A percentile compares a stretch with the other conserved stretches of the same genome.
These are phyloP conservation scores for Colletes latitarsis DNA, from an alignment of 1,140 invertebrate species.

Conservation along the genomic window DNA sequence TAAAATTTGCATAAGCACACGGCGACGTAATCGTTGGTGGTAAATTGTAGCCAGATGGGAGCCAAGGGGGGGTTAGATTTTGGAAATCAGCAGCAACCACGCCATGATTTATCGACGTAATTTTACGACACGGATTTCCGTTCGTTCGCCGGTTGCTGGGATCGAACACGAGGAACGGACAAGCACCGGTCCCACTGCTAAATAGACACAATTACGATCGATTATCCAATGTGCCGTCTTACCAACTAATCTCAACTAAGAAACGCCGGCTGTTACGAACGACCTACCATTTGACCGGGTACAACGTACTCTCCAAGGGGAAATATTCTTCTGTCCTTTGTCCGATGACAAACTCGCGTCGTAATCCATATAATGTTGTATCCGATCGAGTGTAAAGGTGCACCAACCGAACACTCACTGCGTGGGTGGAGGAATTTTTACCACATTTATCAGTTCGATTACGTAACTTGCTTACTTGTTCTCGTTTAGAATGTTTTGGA, in stretches of 20 bases:
- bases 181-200: conserved; percentile 43
- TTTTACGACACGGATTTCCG: conserved; percentile 6
- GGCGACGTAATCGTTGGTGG: background rate
- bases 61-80: background rate
- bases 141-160: background rate
- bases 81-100: background rate
- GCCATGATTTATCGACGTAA: background rate
- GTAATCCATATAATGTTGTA: too few relatives aligned
- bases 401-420: too few relatives aligned
- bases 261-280: conserved; percentile 14
- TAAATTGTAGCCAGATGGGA: background rate
- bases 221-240: conserved; percentile 67
- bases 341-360: too few relatives aligned
- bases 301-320: background rate
- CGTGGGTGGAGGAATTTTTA: too few relatives aligned
- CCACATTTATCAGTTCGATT: too few relatives aligned
- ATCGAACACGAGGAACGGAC: conserved; percentile 6
- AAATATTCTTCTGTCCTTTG: background rate
- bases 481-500: too few relatives aligned
- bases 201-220: conserved; percentile 72
- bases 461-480: too few relatives aligned
- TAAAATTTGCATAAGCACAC: conserved; percentile 9
- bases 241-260: conserved; percentile 60
- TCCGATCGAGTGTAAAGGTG: too few relatives aligned
- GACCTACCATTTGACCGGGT: conserved; percentile 18